Percentiles rank a stretch among this genome's conserved stretches.
phyloP scores from a whole-genome alignment of 2,113 vertebrate genomes.

The Petaurus breviceps region DNA sequence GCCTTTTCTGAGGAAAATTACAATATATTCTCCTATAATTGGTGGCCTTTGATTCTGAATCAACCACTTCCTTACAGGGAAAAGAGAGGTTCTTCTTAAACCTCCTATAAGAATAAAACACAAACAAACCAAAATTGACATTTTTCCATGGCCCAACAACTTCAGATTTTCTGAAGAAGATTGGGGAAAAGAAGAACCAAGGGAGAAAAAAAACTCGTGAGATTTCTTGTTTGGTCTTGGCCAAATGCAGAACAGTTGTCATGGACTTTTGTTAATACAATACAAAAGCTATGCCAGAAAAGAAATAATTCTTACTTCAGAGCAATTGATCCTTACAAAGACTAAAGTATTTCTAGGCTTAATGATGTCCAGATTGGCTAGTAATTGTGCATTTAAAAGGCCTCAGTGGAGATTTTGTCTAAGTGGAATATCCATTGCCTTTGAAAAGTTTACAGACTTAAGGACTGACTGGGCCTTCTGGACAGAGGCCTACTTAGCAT shows the following conservation, averaged over 20 bases:
- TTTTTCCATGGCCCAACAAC: background rate
- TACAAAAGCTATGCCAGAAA: background rate
- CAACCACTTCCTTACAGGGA: background rate
- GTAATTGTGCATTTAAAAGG: conserved; percentile 23
- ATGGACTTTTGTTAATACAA: background rate
- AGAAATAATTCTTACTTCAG: conserved; percentile 9
- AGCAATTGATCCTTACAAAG: conserved; percentile 5
- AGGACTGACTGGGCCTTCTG: background rate
- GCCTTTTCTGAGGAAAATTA: fast-evolving
- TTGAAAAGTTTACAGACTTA: conserved; percentile 25
- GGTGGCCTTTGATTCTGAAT: fast-evolving
- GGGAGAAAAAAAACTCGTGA: background rate
- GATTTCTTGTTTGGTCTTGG: conserved; percentile 1
- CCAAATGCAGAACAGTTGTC: background rate
- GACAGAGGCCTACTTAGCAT: conserved; percentile 2
- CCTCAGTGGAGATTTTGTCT: background rate
- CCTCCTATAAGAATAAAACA: background rate
- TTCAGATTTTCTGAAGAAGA: background rate
- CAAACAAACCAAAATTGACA: background rate
- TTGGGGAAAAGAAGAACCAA: background rate
- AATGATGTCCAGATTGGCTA: conserved; percentile 25
- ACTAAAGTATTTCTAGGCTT: conserved; percentile 25
- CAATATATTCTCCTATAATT: fast-evolving
- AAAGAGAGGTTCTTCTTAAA: background rate
- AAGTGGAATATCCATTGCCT: conserved; percentile 8